Percentiles rank a stretch among this genome's conserved stretches.
phyloP scores from a whole-genome alignment of 2,113 vertebrate species.

The Syngnathus floridae region DNA sequence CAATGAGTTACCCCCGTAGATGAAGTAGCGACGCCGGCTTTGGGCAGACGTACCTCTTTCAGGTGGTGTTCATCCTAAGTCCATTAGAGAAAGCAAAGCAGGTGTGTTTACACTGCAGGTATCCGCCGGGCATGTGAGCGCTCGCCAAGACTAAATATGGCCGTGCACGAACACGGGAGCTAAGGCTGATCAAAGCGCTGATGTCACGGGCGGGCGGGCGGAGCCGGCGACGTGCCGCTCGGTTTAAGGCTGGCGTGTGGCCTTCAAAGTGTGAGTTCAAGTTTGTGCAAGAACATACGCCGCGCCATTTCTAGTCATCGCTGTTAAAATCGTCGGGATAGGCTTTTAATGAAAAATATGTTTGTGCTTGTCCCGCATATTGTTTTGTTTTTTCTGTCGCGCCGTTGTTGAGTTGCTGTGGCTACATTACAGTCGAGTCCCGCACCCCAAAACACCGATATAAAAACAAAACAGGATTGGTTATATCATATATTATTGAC shows the following conservation, averaged over 20 bases:
- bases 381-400: too few species aligned
- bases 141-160: conserved; percentile 70
- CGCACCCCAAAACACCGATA: not conserved
- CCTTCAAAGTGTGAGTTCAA: not conserved
- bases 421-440: too few species aligned
- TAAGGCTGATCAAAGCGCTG: conserved; percentile 66
- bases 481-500: too few species aligned
- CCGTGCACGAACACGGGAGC: conserved; percentile 64
- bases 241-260: not conserved
- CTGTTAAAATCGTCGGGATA: not conserved
- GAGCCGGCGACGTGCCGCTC: conserved; percentile 55
- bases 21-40: conserved; percentile 13
- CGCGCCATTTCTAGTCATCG: not conserved
- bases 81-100: conserved; percentile 43
- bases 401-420: too few species aligned
- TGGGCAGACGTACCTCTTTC: conserved; percentile 28
- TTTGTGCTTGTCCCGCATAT: too few species aligned
- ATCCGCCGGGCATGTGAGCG: conserved; percentile 52
- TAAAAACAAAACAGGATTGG: not conserved
- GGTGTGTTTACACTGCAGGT: conserved; percentile 62
- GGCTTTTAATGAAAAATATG: too few species aligned
- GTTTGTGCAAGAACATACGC: not conserved
- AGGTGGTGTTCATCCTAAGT: conserved; percentile 44
- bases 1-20: conserved; percentile 41
- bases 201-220: conserved; percentile 59